Evolutionary conservation across 1,140 invertebrate genomes (phyloP), one percentile per base, ranked within the genome.

Genomic region (Liolophura sinensis): DNA sequence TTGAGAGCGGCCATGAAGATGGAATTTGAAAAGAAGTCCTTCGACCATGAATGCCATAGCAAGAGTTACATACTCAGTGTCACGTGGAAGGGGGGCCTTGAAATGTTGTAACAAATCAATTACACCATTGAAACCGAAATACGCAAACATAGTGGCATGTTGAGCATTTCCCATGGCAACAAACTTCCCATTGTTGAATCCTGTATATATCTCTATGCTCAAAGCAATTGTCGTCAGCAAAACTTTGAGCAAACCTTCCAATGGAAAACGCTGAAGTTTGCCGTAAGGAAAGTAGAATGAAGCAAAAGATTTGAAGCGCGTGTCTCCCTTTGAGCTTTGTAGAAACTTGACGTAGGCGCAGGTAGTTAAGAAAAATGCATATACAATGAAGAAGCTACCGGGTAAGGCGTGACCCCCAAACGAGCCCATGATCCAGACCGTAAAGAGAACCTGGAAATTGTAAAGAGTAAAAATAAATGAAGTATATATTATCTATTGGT

Each of bases 101-200:
- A 81, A 81, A 62, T 80, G 74, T 9, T 75, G 57, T 0, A 85
- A 47, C 1, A 88, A 69, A 57, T 87, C 87, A 15, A 86, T 64
- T 0, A 86, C 69, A 27, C 82, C 83, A 40, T 81, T 82, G 16
- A 88, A 58, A 18, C 82, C 84, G 69, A 88, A 88, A 67, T 86
- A 86, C 73, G 86, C 84, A 73, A 84, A 88, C 87, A 88, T 88
- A 1, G 86, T 87, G 18, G 86, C 85, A 69, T 88, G 87, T 67
- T 88, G 87, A 27, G 79, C 82, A 76, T 87, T 87, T 11, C 81
- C 85, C 64, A 82, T 72, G 62, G 79, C 70, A 7, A 76, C 73
- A 70, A 85, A 85, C n/a, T 78, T 68, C 7, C 82, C 79, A 57
- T 84, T 68, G 4, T 78, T 74, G 16, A 68, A 67, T 11, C 79